Evolutionary conservation across 2,113 vertebrate species (phyloP), one percentile per base, ranked within the genome.

Genomic region (Aspiorhynchus laticeps): DNA sequence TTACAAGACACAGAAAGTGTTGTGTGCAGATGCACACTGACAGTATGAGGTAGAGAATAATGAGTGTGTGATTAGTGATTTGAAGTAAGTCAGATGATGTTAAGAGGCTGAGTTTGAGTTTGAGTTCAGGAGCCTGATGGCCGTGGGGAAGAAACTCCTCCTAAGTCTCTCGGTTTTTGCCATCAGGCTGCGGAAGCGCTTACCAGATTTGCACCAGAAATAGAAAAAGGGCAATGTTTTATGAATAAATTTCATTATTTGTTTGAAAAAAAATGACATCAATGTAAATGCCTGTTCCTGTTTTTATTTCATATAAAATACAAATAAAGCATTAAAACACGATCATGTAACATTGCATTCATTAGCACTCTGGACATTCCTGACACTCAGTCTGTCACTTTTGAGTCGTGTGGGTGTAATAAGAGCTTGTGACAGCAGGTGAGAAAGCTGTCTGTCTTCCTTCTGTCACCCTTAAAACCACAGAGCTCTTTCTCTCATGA

Each of bases 381-480:
- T 26, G 41, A 75, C 73, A 46, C 73, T 75, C 38, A 15, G 73
- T 26, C 73, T 75, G 41, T 75, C 73, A 75, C 73, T 75, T n/a
- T 73, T 46, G 38, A 75, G 73, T 46, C 73, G 46, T n/a, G 12
- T 75, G 73, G 41, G 38, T 46, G 73, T 75, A 12, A 75, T 75
- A 75, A 46, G 41, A 75, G 73, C 41, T 46, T 75, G n/a, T 75
- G 41, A 75, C 41, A 15, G n/a, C 0, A 6, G 12, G 41, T 46
- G 12, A 28, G n/a, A 46, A 75, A 26, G 41, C 41, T 41, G 36
- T n/a, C 21, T 24, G 24, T 12, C 4, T 41, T 65, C 67, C 61
- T 53, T 38, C 77, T 48, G 21, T 46, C n/a, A 7, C 46, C 26
- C 38, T 28, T 5, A 73, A 78, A 67, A n/a, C n/a, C 36, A 33